phyloP scores from a whole-genome alignment of 2,797 vertebrate species.

The Neoniphon sammara region DNA sequence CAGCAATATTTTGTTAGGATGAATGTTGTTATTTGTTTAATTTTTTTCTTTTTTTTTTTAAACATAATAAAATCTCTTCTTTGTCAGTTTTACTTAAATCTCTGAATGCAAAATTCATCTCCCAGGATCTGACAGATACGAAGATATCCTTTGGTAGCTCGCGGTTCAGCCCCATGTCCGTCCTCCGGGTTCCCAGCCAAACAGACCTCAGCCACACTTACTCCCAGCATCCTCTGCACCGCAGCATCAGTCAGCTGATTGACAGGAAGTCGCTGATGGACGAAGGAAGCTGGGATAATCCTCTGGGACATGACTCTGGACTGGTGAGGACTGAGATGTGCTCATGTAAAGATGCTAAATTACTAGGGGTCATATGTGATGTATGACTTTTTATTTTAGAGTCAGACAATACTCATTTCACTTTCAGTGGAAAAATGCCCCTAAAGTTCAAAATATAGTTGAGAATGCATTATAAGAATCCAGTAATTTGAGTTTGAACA shows the following conservation, averaged over 20 bases:
- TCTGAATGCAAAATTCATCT: slow-evolving; percentile 12
- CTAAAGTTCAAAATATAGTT: not conserved
- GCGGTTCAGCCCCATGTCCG: slow-evolving; percentile 79
- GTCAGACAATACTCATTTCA: too few relatives aligned
- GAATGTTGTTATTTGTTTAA: too few relatives aligned
- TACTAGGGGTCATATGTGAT: not conserved
- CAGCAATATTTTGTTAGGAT: too few relatives aligned
- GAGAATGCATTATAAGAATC: not conserved
- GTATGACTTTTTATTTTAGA: too few relatives aligned
- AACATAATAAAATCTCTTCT: too few relatives aligned
- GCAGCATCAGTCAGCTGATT: slow-evolving; percentile 92
- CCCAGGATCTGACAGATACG: slow-evolving; percentile 88
- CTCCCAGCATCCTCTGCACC: slow-evolving; percentile 87
- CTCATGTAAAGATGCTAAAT: not conserved
- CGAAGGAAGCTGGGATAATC: slow-evolving; percentile 87
- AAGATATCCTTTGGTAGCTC: slow-evolving; percentile 83
- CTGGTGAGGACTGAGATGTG: slow-evolving; percentile 63
- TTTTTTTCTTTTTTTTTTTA: too few relatives aligned
- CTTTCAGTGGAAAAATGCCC: too few relatives aligned
- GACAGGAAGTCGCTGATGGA: slow-evolving; percentile 88
- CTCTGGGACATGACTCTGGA: slow-evolving; percentile 84
- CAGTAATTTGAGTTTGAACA: not conserved
- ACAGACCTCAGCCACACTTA: slow-evolving; percentile 81
- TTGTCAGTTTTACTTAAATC: not conserved
- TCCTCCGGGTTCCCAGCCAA: slow-evolving; percentile 83